Evolutionary conservation across 2,888 invertebrate species (phyloP), one percentile per base, ranked within the genome.

Genomic region (Melanchra persicariae): DNA sequence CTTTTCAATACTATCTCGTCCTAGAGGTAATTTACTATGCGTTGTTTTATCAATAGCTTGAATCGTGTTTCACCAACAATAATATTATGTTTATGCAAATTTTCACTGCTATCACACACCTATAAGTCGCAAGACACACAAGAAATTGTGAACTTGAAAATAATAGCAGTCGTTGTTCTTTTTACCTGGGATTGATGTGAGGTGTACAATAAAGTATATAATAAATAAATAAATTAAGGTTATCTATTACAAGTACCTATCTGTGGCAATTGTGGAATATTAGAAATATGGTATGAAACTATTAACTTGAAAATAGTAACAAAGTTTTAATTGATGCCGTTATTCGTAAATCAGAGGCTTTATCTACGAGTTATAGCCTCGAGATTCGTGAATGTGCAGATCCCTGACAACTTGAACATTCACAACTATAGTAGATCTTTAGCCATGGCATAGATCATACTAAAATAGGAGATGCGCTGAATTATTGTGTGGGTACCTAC

Each of bases 321-420:
- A 17, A 19, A 43, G 8, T 19, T 19, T 45, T 6, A 1, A 19
- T 19, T 45, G 19, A 0, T 8, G 19, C 10, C 26, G 24, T 47
- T 26, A 22, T 17, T 57, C 43, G 22, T 49, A 9, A 54, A 37
- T 52, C 19, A n/a, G 30, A 47, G n/a, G n/a, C n/a, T n/a, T n/a
- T n/a, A n/a, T 55, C 62, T 17, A 51, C 19, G n/a, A 9, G 10
- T 74, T 12, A 37, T 43, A 65, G 22, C 74, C 72, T 75, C 45
- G 69, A 76, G 24, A 47, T 70, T 19, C n/a, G 40, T 69, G 74
- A 66, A 66, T 60, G 70, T 54, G n/a, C 47, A 24, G 26, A 47
- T 43, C 19, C 59, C 70, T 74, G 77, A 77, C 70, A 70, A 49
- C 70, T 54, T 43, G 12, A 26, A 77, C 77, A 58, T 37, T 57